Conservation (phyloP, 2,797 vertebrate genomes). For the Rhynchotus rufescens region DNA sequence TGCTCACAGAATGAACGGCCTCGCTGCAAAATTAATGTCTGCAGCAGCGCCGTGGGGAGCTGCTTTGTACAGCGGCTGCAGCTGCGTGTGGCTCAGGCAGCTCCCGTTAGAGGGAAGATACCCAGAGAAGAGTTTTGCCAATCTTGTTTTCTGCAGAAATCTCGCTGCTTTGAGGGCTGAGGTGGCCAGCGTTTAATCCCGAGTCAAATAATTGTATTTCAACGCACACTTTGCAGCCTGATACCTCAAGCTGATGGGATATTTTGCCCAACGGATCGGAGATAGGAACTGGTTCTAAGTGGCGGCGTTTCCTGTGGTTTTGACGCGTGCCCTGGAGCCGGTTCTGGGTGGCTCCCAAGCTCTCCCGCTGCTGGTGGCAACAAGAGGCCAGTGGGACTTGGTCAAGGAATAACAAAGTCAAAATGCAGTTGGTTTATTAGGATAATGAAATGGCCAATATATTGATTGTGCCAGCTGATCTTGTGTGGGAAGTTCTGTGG, state of each 20-base stretch:
- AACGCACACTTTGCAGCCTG: not conserved
- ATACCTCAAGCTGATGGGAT: not conserved
- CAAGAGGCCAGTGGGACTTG: not conserved
- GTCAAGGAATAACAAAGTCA: not conserved
- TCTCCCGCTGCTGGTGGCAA: not conserved
- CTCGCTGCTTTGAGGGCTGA: not conserved
- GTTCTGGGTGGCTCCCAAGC: not conserved
- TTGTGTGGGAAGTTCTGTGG: not conserved
- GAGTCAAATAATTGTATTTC: not conserved
- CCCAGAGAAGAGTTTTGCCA: not conserved
- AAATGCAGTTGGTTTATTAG: not conserved
- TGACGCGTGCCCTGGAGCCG: not conserved
- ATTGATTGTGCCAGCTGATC: not conserved
- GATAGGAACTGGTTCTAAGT: accelerated
- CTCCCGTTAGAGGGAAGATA: not conserved
- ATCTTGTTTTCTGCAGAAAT: not conserved
- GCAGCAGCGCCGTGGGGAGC: not conserved
- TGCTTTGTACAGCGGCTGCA: not conserved
- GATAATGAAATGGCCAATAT: not conserved
- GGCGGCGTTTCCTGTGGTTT: not conserved
- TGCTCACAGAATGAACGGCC: not conserved
- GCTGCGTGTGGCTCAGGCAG: not conserved
- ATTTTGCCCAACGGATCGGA: not conserved
- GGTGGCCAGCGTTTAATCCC: not conserved
- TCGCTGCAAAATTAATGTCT: not conserved